These are phyloP conservation scores for Leuciscus idus DNA, from an alignment of 2,113 vertebrate species.

Conservation along the genomic window DNA sequence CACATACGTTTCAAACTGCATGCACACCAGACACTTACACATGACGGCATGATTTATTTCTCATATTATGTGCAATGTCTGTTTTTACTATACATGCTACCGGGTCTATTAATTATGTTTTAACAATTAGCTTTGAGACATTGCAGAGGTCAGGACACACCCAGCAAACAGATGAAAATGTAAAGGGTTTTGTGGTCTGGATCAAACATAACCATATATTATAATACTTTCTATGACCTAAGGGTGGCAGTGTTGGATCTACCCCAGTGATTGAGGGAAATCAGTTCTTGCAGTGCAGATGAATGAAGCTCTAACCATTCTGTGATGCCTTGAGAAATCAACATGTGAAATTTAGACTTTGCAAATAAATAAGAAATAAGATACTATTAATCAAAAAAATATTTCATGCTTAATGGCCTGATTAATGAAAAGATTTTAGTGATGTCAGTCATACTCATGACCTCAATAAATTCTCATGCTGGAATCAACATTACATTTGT, in stretches of 20 bases:
- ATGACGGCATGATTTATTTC: background rate
- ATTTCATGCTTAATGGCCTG: too few relatives aligned
- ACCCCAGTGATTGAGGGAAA: background rate
- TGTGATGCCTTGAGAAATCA: background rate
- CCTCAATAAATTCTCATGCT: background rate
- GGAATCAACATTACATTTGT: too few relatives aligned
- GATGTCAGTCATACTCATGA: background rate
- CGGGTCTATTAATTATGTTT: background rate
- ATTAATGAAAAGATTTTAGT: too few relatives aligned
- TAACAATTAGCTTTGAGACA: background rate
- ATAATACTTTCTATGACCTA: slow-evolving; percentile 62
- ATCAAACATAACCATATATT: background rate
- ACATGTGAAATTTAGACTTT: background rate
- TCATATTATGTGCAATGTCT: background rate
- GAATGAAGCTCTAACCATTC: background rate
- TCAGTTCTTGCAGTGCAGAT: background rate
- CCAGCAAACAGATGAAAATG: background rate
- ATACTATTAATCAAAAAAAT: too few relatives aligned
- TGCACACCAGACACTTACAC: background rate
- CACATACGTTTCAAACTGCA: background rate
- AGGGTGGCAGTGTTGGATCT: slow-evolving; percentile 72
- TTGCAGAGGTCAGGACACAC: background rate
- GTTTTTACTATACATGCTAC: background rate
- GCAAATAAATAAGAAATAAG: background rate
- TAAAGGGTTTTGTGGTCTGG: background rate